These are phyloP conservation scores for Quadroppia sp. DNA, from an alignment of 2,888 invertebrate genomes.

Conservation along the genomic window DNA sequence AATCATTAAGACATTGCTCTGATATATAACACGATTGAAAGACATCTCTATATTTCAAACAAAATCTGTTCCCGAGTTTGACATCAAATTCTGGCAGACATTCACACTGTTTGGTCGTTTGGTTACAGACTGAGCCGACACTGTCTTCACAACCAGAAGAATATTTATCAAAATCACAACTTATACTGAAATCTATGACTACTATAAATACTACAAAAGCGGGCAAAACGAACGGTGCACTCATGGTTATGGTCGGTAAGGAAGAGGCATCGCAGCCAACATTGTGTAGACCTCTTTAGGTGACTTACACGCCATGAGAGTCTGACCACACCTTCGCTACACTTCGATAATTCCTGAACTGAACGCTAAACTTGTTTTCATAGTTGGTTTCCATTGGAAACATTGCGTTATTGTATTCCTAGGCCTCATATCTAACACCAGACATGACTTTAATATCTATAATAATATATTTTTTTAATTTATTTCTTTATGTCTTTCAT, in stretches of 20 bases:
- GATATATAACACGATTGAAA: neutral
- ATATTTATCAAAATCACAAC: slow-evolving; percentile 10
- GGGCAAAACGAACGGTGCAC: neutral
- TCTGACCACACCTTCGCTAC: slow-evolving; percentile 34
- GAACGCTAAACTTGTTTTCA: slow-evolving; percentile 21
- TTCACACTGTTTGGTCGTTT: slow-evolving; percentile 2
- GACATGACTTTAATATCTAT: neutral
- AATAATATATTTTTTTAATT: neutral
- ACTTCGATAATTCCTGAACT: slow-evolving; percentile 22
- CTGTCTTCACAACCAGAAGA: slow-evolving; percentile 25
- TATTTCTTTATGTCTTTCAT: neutral
- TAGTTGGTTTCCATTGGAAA: slow-evolving; percentile 27
- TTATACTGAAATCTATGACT: neutral
- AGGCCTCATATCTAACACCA: neutral
- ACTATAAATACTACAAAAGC: neutral
- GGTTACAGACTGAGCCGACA: neutral
- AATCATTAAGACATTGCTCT: neutral
- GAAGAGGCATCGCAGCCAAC: neutral
- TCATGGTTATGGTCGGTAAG: neutral
- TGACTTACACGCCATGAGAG: slow-evolving; percentile 24
- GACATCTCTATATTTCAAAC: neutral
- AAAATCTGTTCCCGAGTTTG: neutral
- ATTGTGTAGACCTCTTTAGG: neutral
- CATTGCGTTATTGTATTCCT: slow-evolving; percentile 13
- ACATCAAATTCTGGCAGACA: slow-evolving; percentile 10